phyloP scores from a whole-genome alignment of 2,888 invertebrate genomes.

The Augochlorella aurata region DNA sequence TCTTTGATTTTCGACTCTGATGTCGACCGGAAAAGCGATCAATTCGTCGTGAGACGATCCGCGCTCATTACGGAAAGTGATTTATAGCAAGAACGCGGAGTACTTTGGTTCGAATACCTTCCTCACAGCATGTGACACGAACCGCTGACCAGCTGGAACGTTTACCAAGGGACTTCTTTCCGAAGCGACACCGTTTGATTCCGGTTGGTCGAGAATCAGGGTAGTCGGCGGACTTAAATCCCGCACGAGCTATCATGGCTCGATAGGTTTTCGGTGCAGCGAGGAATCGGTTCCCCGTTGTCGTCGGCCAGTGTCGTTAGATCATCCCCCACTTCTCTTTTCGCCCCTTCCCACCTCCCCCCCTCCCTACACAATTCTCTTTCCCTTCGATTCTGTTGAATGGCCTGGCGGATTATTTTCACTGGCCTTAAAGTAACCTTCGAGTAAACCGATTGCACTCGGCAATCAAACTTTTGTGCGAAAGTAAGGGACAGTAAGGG shows the following conservation, averaged over 20 bases:
- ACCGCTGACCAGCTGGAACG: slow-evolving; percentile 36
- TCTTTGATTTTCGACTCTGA: background rate
- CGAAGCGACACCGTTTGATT: slow-evolving; percentile 17
- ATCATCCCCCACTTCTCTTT: slow-evolving; percentile 1
- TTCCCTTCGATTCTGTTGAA: slow-evolving; percentile 4
- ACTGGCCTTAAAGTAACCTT: slow-evolving; percentile 34
- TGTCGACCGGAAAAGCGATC: background rate
- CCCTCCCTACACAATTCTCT: slow-evolving; percentile 9
- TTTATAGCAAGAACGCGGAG: slow-evolving; percentile 2
- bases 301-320: slow-evolving; percentile 51
- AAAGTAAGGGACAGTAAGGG: slow-evolving; percentile 34
- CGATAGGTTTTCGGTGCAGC: slow-evolving; percentile 35
- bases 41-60: background rate
- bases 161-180: slow-evolving; percentile 38
- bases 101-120: background rate
- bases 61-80: background rate
- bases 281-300: slow-evolving; percentile 36
- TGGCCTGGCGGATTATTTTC: slow-evolving; percentile 45
- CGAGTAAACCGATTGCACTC: slow-evolving; percentile 49
- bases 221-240: slow-evolving; percentile 53
- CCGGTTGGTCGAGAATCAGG: slow-evolving; percentile 26
- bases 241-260: slow-evolving; percentile 46
- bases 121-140: slow-evolving; percentile 7
- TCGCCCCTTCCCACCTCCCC: background rate
- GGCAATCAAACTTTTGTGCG: slow-evolving; percentile 41